Conservation (phyloP, 2,797 vertebrate genomes). For the Geotrypetes seraphini region DNA sequence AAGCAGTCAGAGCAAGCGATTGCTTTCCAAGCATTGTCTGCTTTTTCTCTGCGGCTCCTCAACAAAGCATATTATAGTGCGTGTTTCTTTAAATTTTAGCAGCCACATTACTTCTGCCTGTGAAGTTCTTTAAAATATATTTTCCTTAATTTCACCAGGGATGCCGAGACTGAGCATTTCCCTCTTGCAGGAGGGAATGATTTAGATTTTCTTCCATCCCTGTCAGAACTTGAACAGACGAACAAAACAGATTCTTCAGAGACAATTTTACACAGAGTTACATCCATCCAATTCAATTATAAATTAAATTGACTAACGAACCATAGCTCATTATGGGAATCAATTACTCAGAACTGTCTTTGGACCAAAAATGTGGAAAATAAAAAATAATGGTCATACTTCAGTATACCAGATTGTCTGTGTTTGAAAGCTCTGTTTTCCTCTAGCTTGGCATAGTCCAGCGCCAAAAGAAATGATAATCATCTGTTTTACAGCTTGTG, state of each 20-base stretch:
- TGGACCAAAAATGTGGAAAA: constrained; percentile 77
- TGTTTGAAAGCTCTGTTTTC: constrained; percentile 70
- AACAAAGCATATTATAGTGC: constrained; percentile 53
- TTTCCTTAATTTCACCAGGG: constrained; percentile 62
- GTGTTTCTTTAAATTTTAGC: constrained; percentile 54
- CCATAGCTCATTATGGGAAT: constrained; percentile 85
- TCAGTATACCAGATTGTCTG: constrained; percentile 73
- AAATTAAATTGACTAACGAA: constrained; percentile 89
- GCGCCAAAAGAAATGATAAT: constrained; percentile 64
- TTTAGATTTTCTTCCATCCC: constrained; percentile 69
- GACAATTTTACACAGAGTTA: constrained; percentile 78
- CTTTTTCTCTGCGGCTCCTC: constrained; percentile 24
- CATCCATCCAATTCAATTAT: constrained; percentile 87
- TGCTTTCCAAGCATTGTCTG: constrained; percentile 12
- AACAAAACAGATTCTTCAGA: constrained; percentile 77
- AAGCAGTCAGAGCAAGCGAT: constrained; percentile 10
- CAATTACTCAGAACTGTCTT: constrained; percentile 84
- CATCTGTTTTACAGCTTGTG: constrained; percentile 63
- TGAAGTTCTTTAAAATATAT: too few species aligned
- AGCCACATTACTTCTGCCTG: constrained; percentile 57
- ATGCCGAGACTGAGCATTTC: constrained; percentile 58
- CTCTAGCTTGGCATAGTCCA: constrained; percentile 60
- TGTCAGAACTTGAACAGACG: constrained; percentile 73
- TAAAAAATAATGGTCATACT: constrained; percentile 80
- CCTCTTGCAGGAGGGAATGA: constrained; percentile 62